Evolutionary conservation across 2,113 vertebrate species (phyloP).

Genomic region (Macquaria australasica): DNA sequence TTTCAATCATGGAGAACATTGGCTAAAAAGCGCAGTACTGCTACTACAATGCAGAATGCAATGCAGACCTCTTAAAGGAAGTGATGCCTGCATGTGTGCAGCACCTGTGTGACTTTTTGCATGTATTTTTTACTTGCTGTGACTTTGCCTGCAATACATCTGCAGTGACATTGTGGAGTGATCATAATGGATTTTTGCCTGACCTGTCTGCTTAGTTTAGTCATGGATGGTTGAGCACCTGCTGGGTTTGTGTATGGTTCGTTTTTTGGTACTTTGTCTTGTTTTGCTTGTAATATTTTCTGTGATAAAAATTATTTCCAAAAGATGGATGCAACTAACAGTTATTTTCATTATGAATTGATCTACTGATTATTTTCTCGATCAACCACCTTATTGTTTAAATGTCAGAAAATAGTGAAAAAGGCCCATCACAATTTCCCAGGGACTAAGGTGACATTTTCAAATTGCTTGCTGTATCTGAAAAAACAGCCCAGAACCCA

Average conservation of each 20-base stretch:
- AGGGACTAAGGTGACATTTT: constrained; percentile 15
- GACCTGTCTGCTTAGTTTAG: constrained; percentile 50
- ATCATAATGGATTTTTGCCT: constrained; percentile 48
- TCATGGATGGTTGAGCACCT: constrained; percentile 38
- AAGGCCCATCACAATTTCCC: background rate
- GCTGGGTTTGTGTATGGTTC: constrained; percentile 7
- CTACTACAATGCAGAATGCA: constrained; percentile 39
- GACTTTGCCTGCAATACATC: constrained; percentile 26
- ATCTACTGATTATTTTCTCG: background rate
- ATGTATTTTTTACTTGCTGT: constrained; percentile 42
- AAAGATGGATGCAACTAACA: background rate
- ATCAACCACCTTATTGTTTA: background rate
- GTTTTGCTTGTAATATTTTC: background rate
- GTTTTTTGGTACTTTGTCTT: background rate
- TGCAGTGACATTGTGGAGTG: constrained; percentile 28
- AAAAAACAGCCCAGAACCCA: background rate
- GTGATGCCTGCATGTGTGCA: constrained; percentile 32
- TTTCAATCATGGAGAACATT: constrained; percentile 79
- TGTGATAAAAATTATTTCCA: background rate
- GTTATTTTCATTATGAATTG: background rate
- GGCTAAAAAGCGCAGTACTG: constrained; percentile 66
- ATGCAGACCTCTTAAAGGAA: constrained; percentile 17
- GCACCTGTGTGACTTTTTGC: constrained; percentile 40
- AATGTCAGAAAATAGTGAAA: constrained; percentile 29
- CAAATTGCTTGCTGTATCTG: constrained; percentile 6